Percentiles rank a stretch among this genome's conserved stretches.
Evolutionary conservation across 2,888 invertebrate species (phyloP).

Genomic region (Cerceris ruficornis): DNA sequence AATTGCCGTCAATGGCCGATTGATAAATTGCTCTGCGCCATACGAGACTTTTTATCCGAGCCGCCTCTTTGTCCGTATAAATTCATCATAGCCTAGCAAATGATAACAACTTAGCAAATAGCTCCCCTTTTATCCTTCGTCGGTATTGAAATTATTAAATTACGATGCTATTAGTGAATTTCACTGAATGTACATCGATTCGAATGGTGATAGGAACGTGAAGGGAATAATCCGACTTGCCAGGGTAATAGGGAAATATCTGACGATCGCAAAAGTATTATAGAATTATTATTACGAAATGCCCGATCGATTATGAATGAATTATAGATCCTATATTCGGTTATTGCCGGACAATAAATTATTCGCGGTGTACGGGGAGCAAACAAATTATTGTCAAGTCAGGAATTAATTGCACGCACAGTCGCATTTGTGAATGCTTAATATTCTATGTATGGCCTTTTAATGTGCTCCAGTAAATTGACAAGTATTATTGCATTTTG

Average conservation of each 20-base stretch:
- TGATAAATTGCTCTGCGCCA: constrained; percentile 44
- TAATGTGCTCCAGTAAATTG: neutral
- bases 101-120: neutral
- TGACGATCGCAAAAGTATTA: no score
- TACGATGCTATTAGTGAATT: no score
- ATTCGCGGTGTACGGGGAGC: neutral
- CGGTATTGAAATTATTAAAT: no score
- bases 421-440: constrained; percentile 6
- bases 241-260: neutral
- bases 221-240: neutral
- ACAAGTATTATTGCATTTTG: neutral
- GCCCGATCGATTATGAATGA: neutral
- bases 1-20: constrained; percentile 51
- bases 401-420: constrained; percentile 1
- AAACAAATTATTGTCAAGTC: constrained; percentile 5
- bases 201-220: neutral
- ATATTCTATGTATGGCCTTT: neutral
- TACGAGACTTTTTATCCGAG: constrained; percentile 1
- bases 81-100: neutral
- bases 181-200: no score
- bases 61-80: constrained; percentile 10
- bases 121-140: no score
- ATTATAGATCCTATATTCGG: neutral
- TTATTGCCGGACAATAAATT: constrained; percentile 3
- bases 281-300: neutral